phyloP scores from a whole-genome alignment of 1,140 invertebrate genomes.

The Drosophila burlai region DNA sequence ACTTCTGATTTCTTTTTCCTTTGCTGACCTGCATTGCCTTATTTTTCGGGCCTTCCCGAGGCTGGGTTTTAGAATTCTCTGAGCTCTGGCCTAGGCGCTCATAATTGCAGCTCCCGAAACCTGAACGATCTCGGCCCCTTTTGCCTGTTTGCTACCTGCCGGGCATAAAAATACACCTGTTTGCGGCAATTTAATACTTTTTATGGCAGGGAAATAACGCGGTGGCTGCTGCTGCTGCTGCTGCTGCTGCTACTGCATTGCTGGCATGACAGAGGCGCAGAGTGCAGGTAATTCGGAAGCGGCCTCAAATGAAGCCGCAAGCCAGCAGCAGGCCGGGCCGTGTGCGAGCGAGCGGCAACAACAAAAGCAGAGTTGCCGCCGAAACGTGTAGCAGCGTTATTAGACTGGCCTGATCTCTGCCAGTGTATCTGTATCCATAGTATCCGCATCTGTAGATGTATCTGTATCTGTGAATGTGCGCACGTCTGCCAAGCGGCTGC shows the following conservation, averaged over 20 bases:
- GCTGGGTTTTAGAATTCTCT: constrained; percentile 25
- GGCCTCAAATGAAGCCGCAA: constrained; percentile 80
- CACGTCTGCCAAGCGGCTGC: constrained; percentile 69
- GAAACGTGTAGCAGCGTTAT: constrained; percentile 78
- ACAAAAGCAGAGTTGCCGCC: constrained; percentile 58
- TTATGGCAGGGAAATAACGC: constrained; percentile 77
- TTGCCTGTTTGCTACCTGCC: constrained; percentile 28
- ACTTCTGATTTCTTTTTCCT: neutral
- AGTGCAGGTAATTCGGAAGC: constrained; percentile 79
- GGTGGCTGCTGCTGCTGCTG: constrained; percentile 29
- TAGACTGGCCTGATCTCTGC: constrained; percentile 59
- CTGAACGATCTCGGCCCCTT: constrained; percentile 21
- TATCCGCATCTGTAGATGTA: constrained; percentile 27
- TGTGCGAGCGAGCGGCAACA: constrained; percentile 41
- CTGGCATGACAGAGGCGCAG: constrained; percentile 27
- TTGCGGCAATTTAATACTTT: constrained; percentile 83
- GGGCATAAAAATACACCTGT: constrained; percentile 81
- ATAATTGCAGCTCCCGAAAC: constrained; percentile 60
- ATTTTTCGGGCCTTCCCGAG: constrained; percentile 1
- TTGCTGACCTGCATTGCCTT: constrained; percentile 38
- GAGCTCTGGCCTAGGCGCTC: constrained; percentile 28
- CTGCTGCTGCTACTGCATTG: constrained; percentile 58
- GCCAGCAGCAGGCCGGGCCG: constrained; percentile 26
- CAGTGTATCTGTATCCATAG: constrained; percentile 20
- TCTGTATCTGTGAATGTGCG: constrained; percentile 55